phyloP scores from a whole-genome alignment of 2,888 invertebrate genomes.

The Chorisops tibialis region DNA sequence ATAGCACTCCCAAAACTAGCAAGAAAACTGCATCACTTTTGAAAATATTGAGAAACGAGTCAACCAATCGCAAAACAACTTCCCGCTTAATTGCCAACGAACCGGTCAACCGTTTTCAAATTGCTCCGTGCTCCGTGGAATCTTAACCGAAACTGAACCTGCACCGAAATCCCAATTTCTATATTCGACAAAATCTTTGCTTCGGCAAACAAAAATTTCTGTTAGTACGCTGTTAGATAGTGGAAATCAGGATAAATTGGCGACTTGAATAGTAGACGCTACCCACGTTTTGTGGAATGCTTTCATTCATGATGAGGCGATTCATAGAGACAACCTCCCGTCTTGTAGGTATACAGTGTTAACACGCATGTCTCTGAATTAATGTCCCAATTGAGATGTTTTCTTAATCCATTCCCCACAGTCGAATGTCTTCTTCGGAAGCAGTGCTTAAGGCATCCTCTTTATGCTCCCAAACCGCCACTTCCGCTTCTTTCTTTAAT shows the following conservation, averaged over 20 bases:
- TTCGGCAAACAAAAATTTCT: slow-evolving; percentile 8
- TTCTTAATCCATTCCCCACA: too few species aligned
- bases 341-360: background rate
- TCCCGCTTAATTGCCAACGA: background rate
- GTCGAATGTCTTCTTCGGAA: background rate
- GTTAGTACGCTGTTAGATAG: background rate
- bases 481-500: slow-evolving; percentile 15
- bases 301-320: slow-evolving; percentile 13
- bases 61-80: too few species aligned
- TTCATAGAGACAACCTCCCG: slow-evolving; percentile 11
- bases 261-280: background rate
- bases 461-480: background rate
- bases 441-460: background rate
- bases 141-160: slow-evolving; percentile 24
- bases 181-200: background rate
- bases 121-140: slow-evolving; percentile 6
- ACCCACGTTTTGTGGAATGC: slow-evolving; percentile 14
- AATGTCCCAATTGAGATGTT: background rate
- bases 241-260: background rate
- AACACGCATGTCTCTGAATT: slow-evolving; percentile 17
- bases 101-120: background rate
- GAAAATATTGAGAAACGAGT: background rate
- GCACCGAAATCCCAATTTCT: slow-evolving; percentile 6
- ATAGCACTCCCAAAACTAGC: background rate
- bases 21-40: background rate